Conservation (phyloP, 2,888 invertebrate species). For the Agelastica alni region DNA sequence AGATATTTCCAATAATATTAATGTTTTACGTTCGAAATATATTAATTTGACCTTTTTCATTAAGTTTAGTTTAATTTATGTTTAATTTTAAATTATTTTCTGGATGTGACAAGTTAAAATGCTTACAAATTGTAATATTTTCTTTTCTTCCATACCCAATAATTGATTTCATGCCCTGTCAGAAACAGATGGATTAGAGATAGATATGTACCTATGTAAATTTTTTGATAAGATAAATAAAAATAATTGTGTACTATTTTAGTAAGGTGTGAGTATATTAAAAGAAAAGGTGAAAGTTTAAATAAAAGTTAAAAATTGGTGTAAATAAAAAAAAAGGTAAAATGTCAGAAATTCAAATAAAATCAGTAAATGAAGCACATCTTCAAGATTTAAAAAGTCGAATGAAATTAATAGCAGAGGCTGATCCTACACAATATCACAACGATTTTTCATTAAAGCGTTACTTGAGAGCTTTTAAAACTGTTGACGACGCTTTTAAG, state of each 20-base stretch:
- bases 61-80: too few relatives aligned
- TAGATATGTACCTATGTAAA: slow-evolving; percentile 1
- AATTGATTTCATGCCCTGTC: slow-evolving; percentile 5
- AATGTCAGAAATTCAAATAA: slow-evolving; percentile 38
- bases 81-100: not conserved
- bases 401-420: slow-evolving; percentile 73
- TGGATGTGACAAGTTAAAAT: not conserved
- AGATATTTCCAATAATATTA: not conserved
- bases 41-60: not conserved
- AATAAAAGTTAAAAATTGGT: too few relatives aligned
- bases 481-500: slow-evolving; percentile 75
- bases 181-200: slow-evolving; percentile 4
- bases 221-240: slow-evolving; percentile 5
- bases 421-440: slow-evolving; percentile 75
- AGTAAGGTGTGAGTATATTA: not conserved
- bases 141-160: not conserved
- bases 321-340: slow-evolving; percentile 1
- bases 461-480: slow-evolving; percentile 75
- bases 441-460: slow-evolving; percentile 74
- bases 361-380: slow-evolving; percentile 66
- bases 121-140: too few relatives aligned
- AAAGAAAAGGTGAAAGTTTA: too few relatives aligned
- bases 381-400: slow-evolving; percentile 69
- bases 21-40: not conserved
- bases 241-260: not conserved